Base-by-base conservation (phyloP, 2,888 invertebrate species). In the Leucophenga maculata region DNA sequence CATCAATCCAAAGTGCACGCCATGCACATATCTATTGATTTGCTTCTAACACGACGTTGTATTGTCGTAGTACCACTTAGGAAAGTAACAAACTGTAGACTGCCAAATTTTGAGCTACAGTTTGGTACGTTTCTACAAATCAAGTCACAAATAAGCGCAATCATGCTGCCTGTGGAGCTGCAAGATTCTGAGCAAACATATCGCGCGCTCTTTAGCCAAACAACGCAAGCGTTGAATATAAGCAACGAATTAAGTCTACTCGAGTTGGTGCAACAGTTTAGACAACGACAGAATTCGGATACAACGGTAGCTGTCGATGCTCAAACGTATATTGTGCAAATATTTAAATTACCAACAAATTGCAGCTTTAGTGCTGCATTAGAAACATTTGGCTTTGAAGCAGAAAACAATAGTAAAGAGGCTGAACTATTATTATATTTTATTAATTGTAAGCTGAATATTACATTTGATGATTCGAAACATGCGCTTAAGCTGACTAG, bases 101-200 rank as follows among this genome's bases (percentile, higher is more conserved):
- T 86, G 14, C 81, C 86, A 4, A 68, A 74, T 1, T 77, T 85
- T 44, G 74, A 74, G 0, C n/a, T 86, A 1, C 74, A 78, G 48
- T 65, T 85, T 0, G 72, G 73, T 16, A 71, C 75, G 20, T 77
- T 85, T 62, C 39, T 80, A 0, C 74, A 77, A 20, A 39, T 75
- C 3, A 67, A 76, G 2, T 60, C 65, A 1, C 55, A 76, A 57
- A 72, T 77, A 3, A 69, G 71, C 31, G 77, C 85, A 16, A 62
- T 83, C 1, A 26, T 74, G 14, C n/a, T 84, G 22, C 75, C 76
- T 4, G 69, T 77, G 3, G 6, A 52, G 0, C 52, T 82, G 1
- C 31, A 69, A 26, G 68, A 70, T 32, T 60, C 46, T 60, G 4
- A 18, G 1, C 9, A 54, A 11, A 75, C 77, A 1, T 77, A 78